Percentiles rank a stretch among this genome's conserved stretches.
phyloP scores from a whole-genome alignment of 1,140 invertebrate species.

The Drosophila albomicans region DNA sequence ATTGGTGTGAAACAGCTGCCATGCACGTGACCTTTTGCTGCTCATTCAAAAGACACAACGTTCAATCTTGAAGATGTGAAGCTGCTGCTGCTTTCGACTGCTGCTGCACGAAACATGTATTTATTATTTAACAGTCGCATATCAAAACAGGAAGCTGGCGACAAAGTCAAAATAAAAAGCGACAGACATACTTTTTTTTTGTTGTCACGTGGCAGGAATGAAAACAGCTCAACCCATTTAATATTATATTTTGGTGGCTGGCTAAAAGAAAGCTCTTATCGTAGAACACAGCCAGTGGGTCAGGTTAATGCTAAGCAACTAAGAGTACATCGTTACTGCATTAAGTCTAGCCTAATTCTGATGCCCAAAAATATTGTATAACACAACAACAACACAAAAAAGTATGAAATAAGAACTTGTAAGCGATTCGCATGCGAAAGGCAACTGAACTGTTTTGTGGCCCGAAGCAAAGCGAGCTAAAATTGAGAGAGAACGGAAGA shows the following conservation, averaged over 20 bases:
- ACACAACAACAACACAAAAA: conserved; percentile 18
- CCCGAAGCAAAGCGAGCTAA: conserved; percentile 7
- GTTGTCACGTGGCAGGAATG: conserved; percentile 65
- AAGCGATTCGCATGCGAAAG: conserved; percentile 15
- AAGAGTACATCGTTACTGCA: conserved; percentile 64
- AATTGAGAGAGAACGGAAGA: conserved; percentile 6
- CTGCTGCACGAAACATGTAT: conserved; percentile 40
- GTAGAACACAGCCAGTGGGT: conserved; percentile 14
- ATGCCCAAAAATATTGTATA: conserved; percentile 22
- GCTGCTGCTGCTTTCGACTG: not conserved
- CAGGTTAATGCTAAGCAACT: conserved; percentile 52
- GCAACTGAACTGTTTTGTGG: conserved; percentile 65
- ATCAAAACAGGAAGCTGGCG: conserved; percentile 45
- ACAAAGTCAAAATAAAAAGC: not conserved
- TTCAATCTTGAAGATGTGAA: conserved; percentile 11
- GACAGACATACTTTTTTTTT: conserved; percentile 18
- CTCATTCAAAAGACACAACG: not conserved
- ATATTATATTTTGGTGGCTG: not conserved
- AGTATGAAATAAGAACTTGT: conserved; percentile 4
- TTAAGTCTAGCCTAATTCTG: conserved; percentile 63
- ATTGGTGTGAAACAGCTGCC: conserved; percentile 79
- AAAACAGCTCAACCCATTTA: conserved; percentile 44
- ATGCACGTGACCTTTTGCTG: conserved; percentile 61
- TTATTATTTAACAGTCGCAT: conserved; percentile 68
- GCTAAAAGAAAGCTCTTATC: conserved; percentile 45